Evolutionary conservation across 1,140 invertebrate genomes (phyloP).

Genomic region (Listronotus oregonensis): DNA sequence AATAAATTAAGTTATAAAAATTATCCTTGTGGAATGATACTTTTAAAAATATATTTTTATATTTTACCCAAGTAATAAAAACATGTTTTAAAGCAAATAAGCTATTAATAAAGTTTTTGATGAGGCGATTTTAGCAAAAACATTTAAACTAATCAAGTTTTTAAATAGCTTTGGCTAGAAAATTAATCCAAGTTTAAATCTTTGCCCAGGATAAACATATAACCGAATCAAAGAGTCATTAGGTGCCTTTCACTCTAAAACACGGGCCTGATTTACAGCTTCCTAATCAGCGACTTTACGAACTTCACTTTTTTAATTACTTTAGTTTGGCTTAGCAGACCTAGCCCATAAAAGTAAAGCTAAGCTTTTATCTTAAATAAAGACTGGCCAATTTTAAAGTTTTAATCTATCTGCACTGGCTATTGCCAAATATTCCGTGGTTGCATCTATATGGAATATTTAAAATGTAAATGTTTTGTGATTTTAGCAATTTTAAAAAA

Average conservation of each 20-base stretch:
- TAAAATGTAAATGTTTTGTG: no score
- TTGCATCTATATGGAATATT: no score
- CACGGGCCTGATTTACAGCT: constrained; percentile 43
- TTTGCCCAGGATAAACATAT: constrained; percentile 32
- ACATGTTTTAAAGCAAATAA: no score
- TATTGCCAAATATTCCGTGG: constrained; percentile 4
- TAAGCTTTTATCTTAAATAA: constrained; percentile 25
- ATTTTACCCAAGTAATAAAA: no score
- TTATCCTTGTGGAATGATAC: no score
- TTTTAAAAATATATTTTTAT: no score
- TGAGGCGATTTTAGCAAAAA: not conserved
- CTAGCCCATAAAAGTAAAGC: constrained; percentile 24
- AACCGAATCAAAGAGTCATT: constrained; percentile 47
- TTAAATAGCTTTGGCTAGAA: not conserved
- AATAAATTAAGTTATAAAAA: no score
- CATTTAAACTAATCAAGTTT: not conserved
- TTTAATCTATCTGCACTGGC: constrained; percentile 20
- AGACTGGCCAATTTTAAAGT: constrained; percentile 27
- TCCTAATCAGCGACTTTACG: constrained; percentile 46
- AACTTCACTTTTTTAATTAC: constrained; percentile 48
- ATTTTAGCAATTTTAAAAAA: no score
- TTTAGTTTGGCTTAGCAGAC: constrained; percentile 42
- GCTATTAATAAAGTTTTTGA: no score
- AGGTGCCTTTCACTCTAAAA: constrained; percentile 45
- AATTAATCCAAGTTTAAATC: constrained; percentile 29